Evolutionary conservation across 1,140 invertebrate species (phyloP), one percentile per base, ranked within the genome.

Genomic region (Metaphire vulgaris): DNA sequence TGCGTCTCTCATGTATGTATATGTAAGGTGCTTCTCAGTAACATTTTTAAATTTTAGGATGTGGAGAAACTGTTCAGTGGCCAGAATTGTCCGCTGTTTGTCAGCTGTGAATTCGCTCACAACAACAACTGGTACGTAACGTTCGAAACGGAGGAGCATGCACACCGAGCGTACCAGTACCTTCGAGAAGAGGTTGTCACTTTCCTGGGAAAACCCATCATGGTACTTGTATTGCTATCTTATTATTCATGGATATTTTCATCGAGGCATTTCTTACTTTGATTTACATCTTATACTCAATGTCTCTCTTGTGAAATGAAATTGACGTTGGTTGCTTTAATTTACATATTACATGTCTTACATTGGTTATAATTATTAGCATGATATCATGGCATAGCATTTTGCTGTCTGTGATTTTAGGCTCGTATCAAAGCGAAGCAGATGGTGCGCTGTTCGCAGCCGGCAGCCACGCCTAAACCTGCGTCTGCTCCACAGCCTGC

Each of bases 71-170:
- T 96, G 85, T 95, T 96, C 86, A 90, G 90, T 80, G 91, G 91
- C 77, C 91, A 92, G 82, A 91, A 90, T 81, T 95, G 93, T 86
- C 94, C 94, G 74, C 90, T 90, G 81, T 91, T 93, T 84, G 91
- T 92, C 80, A 92, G 91, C 69, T 94, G 93, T 87, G 93, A 95
- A 86, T 95, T 95, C 89, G 93, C 93, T 79, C 92, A 93, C 82
- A 95, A 95, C 86, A 91, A 91, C 83, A 93, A 91, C 74, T 97
- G 94, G 94, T 97, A 96, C 83, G 91, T 97, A 66, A 95, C 93
- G 69, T 97, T 96, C 87, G 92, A 94, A 83, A 92, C 92, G 34
- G 94, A 97, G 84, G 92, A 95, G 82, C 93, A 95, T 88, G 94
- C 94, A 81, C 93, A 95, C 85, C 89, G 89, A 82, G 95, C 94